phyloP scores from a whole-genome alignment of 2,888 invertebrate species.

The Drosophila kuntzei region DNA sequence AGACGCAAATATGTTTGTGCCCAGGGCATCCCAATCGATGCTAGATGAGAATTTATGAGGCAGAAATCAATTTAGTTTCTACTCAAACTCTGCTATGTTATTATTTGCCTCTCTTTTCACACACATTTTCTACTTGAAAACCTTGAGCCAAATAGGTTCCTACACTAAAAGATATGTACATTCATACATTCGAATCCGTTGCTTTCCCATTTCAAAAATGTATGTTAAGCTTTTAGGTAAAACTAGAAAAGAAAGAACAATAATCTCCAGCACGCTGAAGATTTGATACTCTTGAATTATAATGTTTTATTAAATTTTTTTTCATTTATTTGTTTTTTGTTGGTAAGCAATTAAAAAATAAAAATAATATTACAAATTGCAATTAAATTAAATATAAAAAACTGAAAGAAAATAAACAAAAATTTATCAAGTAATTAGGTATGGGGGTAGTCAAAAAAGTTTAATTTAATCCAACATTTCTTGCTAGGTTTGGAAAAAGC shows the following conservation, averaged over 20 bases:
- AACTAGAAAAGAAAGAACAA: background rate
- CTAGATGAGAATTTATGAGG: slow-evolving; percentile 38
- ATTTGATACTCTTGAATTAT: background rate
- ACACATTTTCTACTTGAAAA: slow-evolving; percentile 9
- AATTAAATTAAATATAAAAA: no score
- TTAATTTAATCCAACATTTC: no score
- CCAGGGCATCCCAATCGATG: slow-evolving; percentile 16
- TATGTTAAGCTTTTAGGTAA: background rate
- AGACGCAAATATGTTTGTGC: slow-evolving; percentile 5
- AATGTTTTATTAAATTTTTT: no score
- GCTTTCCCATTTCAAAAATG: slow-evolving; percentile 3
- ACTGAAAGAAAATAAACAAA: no score
- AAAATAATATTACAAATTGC: no score
- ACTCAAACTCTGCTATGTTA: background rate
- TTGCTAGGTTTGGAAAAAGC: no score
- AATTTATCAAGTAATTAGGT: no score
- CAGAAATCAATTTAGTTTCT: slow-evolving; percentile 36
- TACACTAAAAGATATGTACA: background rate
- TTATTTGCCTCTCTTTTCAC: slow-evolving; percentile 7
- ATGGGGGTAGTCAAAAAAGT: no score
- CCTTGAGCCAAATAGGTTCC: slow-evolving; percentile 6
- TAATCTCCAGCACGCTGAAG: background rate
- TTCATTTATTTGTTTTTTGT: no score
- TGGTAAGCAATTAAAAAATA: no score
- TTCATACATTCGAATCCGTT: slow-evolving; percentile 7